Conservation (phyloP, 2,797 vertebrate genomes). For the Sebastes variabilis region DNA sequence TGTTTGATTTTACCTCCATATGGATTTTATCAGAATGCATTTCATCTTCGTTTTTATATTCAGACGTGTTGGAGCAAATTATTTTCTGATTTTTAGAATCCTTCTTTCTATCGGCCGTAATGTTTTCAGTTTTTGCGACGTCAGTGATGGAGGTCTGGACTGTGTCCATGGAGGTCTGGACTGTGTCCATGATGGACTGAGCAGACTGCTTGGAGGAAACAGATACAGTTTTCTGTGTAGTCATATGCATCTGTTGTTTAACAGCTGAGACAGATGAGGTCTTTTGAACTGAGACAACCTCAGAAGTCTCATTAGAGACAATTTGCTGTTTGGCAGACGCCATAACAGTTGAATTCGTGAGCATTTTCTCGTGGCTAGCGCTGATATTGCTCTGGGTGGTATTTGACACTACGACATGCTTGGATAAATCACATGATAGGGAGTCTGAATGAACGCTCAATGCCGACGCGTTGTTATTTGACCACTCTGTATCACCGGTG, state of each 20-base stretch:
- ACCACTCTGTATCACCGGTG: conserved; percentile 52
- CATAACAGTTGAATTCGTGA: conserved; percentile 48
- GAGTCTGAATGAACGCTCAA: conserved; percentile 56
- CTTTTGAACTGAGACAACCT: conserved; percentile 73
- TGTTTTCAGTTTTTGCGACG: conserved; percentile 55
- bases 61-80: conserved; percentile 47
- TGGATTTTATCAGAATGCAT: conserved; percentile 47
- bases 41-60: conserved; percentile 61
- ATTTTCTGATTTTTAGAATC: conserved; percentile 62
- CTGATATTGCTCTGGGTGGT: conserved; percentile 54
- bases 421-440: conserved; percentile 59
- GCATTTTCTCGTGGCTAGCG: conserved; percentile 58
- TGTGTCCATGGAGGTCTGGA: conserved; percentile 48
- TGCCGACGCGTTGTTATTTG: conserved; percentile 53
- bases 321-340: conserved; percentile 68
- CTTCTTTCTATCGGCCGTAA: conserved; percentile 53
- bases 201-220: conserved; percentile 65
- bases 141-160: conserved; percentile 48
- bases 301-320: conserved; percentile 73
- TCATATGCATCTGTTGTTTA: conserved; percentile 71
- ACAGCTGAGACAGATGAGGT: conserved; percentile 72
- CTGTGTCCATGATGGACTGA: conserved; percentile 45
- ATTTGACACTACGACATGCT: conserved; percentile 52
- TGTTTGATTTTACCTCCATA: conserved; percentile 65
- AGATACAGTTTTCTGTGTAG: conserved; percentile 69